Percentiles rank a stretch among this genome's conserved stretches.
Evolutionary conservation across 2,797 vertebrate genomes (phyloP).

Genomic region (Malacoctenus gilli): DNA sequence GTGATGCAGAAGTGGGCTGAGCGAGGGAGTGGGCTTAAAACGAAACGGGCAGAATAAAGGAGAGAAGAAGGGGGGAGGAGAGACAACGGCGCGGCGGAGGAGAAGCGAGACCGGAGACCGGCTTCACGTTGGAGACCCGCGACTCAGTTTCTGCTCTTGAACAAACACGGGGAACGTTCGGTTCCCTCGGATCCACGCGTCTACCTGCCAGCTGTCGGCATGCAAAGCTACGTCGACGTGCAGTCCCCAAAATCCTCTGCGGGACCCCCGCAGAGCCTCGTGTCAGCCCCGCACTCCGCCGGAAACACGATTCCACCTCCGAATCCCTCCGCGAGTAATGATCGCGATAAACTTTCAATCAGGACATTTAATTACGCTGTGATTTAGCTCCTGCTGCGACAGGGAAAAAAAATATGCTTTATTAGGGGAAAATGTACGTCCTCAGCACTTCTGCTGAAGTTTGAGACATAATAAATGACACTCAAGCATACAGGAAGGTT

Average conservation of each 20-base stretch:
- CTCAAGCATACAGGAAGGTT: too few relatives aligned
- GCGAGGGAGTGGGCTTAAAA: conserved; percentile 55
- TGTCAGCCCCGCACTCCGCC: conserved; percentile 26
- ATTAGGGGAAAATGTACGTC: neutral
- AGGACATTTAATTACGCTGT: neutral
- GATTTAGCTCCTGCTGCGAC: neutral
- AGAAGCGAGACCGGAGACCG: neutral
- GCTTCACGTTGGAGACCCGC: conserved; percentile 9
- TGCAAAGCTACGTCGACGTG: conserved; percentile 18
- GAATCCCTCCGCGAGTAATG: neutral
- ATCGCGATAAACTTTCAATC: neutral
- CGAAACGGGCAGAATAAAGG: conserved; percentile 19
- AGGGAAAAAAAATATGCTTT: neutral
- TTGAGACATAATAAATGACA: neutral
- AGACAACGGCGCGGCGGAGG: neutral
- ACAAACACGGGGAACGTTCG: neutral
- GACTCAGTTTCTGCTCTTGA: conserved; percentile 17
- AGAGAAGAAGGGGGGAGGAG: neutral
- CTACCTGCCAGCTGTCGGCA: conserved; percentile 15
- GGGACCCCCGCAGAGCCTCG: conserved; percentile 14
- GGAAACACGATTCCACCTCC: neutral
- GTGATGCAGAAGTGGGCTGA: conserved; percentile 51
- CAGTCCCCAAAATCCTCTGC: conserved; percentile 23
- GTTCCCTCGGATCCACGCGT: neutral
- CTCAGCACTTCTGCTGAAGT: neutral